Conservation (phyloP, 2,113 vertebrate species). For the Telmatochromis bifrenatus region DNA sequence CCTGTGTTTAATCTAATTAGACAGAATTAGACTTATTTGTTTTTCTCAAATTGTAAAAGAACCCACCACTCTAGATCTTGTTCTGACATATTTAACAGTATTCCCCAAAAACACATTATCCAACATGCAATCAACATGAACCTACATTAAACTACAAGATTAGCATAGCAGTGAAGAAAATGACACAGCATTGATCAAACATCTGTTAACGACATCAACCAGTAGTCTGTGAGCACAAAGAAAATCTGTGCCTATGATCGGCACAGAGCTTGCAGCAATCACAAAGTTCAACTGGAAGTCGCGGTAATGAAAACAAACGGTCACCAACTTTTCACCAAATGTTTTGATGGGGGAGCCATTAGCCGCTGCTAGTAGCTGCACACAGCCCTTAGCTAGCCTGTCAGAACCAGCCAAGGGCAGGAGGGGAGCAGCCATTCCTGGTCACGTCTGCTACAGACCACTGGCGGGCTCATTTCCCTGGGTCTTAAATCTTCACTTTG, state of each 20-base stretch:
- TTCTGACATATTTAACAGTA: neutral
- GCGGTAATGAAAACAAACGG: neutral
- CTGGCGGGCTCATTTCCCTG: neutral
- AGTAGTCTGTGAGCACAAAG: fast-evolving
- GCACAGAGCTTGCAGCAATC: neutral
- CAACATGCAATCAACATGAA: neutral
- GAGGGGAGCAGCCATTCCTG: neutral
- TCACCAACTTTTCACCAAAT: neutral
- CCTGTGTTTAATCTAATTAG: neutral
- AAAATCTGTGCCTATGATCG: fast-evolving
- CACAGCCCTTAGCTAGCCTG: neutral
- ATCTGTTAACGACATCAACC: neutral
- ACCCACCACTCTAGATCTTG: neutral
- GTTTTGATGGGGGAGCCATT: neutral
- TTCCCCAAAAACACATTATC: neutral
- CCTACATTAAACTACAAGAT: neutral
- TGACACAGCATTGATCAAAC: neutral
- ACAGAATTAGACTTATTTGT: neutral
- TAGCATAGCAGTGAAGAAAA: neutral
- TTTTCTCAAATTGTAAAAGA: neutral
- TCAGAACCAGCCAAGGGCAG: neutral
- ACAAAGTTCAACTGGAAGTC: neutral
- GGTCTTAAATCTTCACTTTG: neutral
- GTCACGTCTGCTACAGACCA: neutral
- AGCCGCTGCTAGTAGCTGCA: neutral